Base-by-base conservation (phyloP, 2,797 vertebrate species). In the Channallabes apus region DNA sequence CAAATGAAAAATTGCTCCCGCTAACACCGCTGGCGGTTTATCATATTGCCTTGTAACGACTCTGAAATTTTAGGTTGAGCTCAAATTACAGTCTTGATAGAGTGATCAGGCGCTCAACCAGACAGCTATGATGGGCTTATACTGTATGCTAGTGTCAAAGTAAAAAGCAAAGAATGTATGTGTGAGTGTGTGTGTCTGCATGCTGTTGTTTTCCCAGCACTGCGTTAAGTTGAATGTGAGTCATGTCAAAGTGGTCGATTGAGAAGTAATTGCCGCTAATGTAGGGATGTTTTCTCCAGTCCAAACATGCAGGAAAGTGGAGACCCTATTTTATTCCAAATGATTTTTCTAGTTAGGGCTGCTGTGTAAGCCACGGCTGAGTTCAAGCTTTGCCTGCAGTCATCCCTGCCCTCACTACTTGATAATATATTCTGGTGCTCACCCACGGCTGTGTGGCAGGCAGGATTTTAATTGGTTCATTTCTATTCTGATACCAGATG, bases 391-490 rank as follows among this genome's bases (percentile, higher is more conserved):
- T 81, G 86, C 82, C 82, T 77, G 67, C 75, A 86, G 78, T 71
- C 84, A 51, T 32, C 80, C 67, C 20, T n/a, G 67, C 82, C 35
- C 61, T 87, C 85, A 64, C 64, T 38, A 51, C 75, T 61, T n/a
- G 46, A 75, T 89, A 84, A 89, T 84, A 69, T 86, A 85, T 88
- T 90, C 86, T 83, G 69, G 84, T 65, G 86, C 89, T 86, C 72
- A n/a, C 85, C 73, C 81, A 79, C 84, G 86, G 89, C 77, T 90
- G 89, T 38, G 75, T 84, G 75, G 83, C 72, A 72, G 81, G 32
- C 83, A 82, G 69, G 67, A 88, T 88, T 88, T 87, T 94, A 93
- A 94, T 93, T 93, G 91, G 88, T 90, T 93, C 86, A 90, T 94
- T 92, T 93, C 90, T 88, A 89, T 93, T 92, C 89, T 6, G 83